These are phyloP conservation scores for Salvator merianae DNA, from an alignment of 2,113 vertebrate genomes.

Conservation along the genomic window DNA sequence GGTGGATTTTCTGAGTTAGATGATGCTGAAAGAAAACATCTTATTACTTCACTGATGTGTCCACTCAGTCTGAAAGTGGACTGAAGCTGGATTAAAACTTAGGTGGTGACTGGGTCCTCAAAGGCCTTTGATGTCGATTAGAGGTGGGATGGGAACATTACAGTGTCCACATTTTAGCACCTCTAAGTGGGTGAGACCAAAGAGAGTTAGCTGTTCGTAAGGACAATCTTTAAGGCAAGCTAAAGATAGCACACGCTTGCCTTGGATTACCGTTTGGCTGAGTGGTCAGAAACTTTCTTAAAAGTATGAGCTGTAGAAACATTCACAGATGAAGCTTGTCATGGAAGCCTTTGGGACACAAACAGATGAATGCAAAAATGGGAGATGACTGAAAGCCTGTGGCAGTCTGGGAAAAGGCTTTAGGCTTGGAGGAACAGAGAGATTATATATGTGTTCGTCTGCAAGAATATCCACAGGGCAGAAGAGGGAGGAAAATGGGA, in stretches of 20 bases:
- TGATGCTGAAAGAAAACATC: too few relatives aligned
- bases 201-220: neutral
- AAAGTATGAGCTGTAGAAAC: neutral
- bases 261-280: too few relatives aligned
- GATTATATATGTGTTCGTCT: neutral
- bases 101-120: too few relatives aligned
- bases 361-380: neutral
- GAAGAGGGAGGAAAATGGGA: too few relatives aligned
- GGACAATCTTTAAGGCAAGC: neutral
- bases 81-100: too few relatives aligned
- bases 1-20: too few relatives aligned
- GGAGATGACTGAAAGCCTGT: neutral
- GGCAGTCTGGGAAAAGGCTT: neutral
- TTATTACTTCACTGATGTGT: too few relatives aligned
- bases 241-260: neutral
- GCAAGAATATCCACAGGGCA: fast-evolving
- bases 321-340: neutral
- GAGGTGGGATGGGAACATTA: too few relatives aligned
- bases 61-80: too few relatives aligned
- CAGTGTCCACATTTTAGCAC: too few relatives aligned
- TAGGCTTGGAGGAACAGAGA: neutral
- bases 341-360: neutral
- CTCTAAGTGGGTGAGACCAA: too few relatives aligned
- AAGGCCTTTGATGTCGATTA: too few relatives aligned
- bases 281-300: neutral